Base-by-base conservation (phyloP, 1,140 invertebrate genomes). In the Sarcophaga peregrina region DNA sequence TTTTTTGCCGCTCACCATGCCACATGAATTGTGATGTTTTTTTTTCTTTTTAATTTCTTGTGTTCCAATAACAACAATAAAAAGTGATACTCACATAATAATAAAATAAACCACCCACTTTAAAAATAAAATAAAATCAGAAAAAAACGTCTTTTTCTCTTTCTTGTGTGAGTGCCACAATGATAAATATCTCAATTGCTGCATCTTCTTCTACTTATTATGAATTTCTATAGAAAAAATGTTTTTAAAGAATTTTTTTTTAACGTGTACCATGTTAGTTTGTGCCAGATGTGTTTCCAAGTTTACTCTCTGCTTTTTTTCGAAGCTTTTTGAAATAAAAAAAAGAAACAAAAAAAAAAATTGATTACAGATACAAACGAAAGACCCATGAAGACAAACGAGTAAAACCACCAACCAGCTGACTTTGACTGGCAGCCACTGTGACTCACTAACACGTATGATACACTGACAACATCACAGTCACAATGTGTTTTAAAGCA, bases 161-260 rank as follows among this genome's bases (percentile, higher is more conserved):
- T 25, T 68, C 17, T 68, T 15, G 15, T 25, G 17, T 68, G n/a
- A 68, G 20, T 20, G 62, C 62, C 17, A 68, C 25, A 37, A 37
- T 68, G 62, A 68, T 68, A 20, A 68, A 68, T 68, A 68, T 68
- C 17, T 68, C 62, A 68, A 68, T 68, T 68, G 62, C 62, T 58
- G 54, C 54, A 6, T 25, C 62, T 20, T 68, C n/a, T 68, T 68
- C 58, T 20, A 20, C 0, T 37, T 13, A 58, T 58, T 13, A 9
- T 58, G 5, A 11, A 15, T 58, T 58, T 58, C 20, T 68, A 68
- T 20, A 37, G 25, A 37, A 68, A 68, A 58, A 68, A 68, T 20
- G 20, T 20, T 20, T 52, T 13, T 52, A 3, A 9, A 20, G 20
- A 5, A 68, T 68, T 68, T 68, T 9, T 20, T 68, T 68, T 58